These are phyloP conservation scores for Apeltes quadracus DNA, from an alignment of 2,113 vertebrate genomes.

Conservation along the genomic window DNA sequence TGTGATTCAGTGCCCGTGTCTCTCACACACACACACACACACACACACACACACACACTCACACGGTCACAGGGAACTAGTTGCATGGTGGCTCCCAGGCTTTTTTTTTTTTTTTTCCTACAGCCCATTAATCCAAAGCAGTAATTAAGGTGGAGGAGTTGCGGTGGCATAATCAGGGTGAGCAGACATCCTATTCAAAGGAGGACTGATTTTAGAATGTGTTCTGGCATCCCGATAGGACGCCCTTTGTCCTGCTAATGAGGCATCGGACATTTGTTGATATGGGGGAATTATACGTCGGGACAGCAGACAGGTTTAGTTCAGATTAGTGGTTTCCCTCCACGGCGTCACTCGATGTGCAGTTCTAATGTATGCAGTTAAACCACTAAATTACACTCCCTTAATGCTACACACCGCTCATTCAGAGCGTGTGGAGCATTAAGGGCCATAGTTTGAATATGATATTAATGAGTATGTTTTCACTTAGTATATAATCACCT, in stretches of 20 bases:
- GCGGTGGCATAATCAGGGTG: conserved; percentile 7
- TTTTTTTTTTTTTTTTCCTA: background rate
- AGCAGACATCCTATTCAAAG: conserved; percentile 19
- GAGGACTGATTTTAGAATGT: background rate
- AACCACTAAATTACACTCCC: background rate
- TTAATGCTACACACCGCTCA: too few relatives aligned
- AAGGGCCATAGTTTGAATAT: background rate
- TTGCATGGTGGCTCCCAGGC: conserved; percentile 18
- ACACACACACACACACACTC: conserved; percentile 4
- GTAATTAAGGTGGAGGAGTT: conserved; percentile 21
- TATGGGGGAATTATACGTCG: conserved; percentile 22
- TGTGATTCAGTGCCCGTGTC: background rate
- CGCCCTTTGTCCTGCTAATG: conserved; percentile 32
- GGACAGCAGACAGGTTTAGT: conserved; percentile 11
- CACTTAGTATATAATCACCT: background rate
- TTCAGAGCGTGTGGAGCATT: background rate
- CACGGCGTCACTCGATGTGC: background rate
- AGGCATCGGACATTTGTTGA: conserved; percentile 17
- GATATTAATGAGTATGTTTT: background rate
- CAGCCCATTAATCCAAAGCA: conserved; percentile 10
- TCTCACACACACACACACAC: conserved; percentile 2
- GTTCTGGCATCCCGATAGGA: background rate
- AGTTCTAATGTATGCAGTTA: background rate
- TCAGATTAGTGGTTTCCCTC: conserved; percentile 3
- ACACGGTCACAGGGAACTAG: background rate